Conservation (phyloP, 2,113 vertebrate species). For the Pogona vitticeps region DNA sequence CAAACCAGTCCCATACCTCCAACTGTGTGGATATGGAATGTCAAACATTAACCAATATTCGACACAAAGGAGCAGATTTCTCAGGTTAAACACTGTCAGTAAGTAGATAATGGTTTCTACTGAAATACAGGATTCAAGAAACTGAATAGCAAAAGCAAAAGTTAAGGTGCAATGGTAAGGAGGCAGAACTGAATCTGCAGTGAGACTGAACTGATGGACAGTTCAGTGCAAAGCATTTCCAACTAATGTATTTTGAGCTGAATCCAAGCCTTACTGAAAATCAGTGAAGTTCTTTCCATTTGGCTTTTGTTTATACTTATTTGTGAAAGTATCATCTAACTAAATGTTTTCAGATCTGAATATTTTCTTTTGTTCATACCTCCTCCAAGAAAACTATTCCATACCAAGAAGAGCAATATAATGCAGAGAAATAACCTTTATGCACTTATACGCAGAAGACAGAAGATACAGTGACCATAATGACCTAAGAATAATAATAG, state of each 20-base stretch:
- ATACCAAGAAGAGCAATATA: slow-evolving; percentile 49
- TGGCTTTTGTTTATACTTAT: slow-evolving; percentile 54
- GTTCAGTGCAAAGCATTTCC: not conserved
- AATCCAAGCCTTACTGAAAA: slow-evolving; percentile 51
- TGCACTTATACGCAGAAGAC: slow-evolving; percentile 60
- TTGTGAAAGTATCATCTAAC: slow-evolving; percentile 26
- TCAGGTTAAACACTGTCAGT: not conserved
- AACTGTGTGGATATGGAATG: not conserved
- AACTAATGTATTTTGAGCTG: slow-evolving; percentile 49
- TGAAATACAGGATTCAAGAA: not conserved
- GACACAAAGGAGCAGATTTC: not conserved
- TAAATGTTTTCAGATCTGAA: slow-evolving; percentile 47
- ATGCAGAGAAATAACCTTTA: slow-evolving; percentile 58
- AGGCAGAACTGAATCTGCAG: slow-evolving; percentile 36
- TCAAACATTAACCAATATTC: not conserved
- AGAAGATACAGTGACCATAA: slow-evolving; percentile 64
- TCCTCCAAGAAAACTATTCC: slow-evolving; percentile 55
- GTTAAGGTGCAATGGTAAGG: not conserved
- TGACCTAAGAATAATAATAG: slow-evolving; percentile 70
- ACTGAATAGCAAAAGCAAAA: not conserved
- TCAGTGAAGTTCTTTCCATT: not conserved
- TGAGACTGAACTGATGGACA: not conserved
- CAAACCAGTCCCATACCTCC: not conserved
- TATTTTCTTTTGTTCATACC: slow-evolving; percentile 56
- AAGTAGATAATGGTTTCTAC: not conserved